Evolutionary conservation across 2,888 invertebrate genomes (phyloP), one percentile per base, ranked within the genome.

Genomic region (Drosophila conformis): DNA sequence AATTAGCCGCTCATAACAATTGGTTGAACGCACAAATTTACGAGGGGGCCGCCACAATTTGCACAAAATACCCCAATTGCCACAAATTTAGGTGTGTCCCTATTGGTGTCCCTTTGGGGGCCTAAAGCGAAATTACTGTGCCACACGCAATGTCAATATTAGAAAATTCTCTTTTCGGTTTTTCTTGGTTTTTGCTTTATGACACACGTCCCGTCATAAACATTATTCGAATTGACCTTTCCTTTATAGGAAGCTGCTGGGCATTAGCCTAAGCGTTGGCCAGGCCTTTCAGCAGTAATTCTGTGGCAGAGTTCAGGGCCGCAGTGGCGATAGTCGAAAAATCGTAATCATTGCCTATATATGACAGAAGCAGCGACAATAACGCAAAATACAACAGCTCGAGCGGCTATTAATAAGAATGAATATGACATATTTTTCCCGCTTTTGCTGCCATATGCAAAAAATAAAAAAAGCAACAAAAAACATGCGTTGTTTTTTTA

Each of bases 171-270:
- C 51, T 59, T 58, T 31, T 31, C 18, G 18, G 1, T 15, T 56
- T 51, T 38, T 40, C 21, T 38, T 25, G 1, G 0, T 51, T 2
- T 13, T 46, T 48, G 56, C 68, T 77, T 87, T 81, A 87, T 73
- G 65, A 60, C 68, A 56, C 56, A 63, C 73, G 78, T 72, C 52
- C 61, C 46, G 52, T 68, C 76, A 66, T 82, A 71, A 76, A 71
- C 72, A 76, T 87, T 79, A 84, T 75, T 83, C 72, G 67, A 72
- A 87, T 87, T 76, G 87, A 82, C 73, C 82, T 74, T 81, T 69
- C 62, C 29, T 61, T 78, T 57, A 80, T 78, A 71, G 64, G 69
- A 42, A 53, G 40, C 69, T 65, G 54, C 63, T 63, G 52, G 57
- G 60, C 79, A 87, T 83, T 87, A 74, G 66, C 69, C 62, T 49